Base-by-base conservation (phyloP, 2,888 invertebrate species). In the Drosophila helvetica region DNA sequence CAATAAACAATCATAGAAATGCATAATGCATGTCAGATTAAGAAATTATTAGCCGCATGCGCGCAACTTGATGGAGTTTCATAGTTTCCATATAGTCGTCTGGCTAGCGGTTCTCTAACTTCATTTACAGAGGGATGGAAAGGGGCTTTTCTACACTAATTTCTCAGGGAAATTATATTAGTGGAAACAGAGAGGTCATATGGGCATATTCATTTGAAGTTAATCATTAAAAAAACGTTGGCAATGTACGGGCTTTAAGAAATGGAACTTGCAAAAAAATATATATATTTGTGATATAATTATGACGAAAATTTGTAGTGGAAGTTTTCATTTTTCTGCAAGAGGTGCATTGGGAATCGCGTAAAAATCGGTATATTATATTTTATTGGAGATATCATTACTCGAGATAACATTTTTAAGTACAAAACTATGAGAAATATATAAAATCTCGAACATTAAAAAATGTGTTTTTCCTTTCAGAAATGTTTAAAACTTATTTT, bases 11-110 rank as follows among this genome's bases (percentile, higher is more conserved):
- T 86, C 74, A 76, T 64, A 73, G 68, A 86, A 80, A 76, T 83
- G 81, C 86, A 83, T 86, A 72, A 86, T 83, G 72, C 76, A 88
- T 83, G 78, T 69, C 63, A 80, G 84, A 80, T 86, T 86, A 80
- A 80, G 68, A 80, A 83, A 86, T 88, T 88, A 88, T 88, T 86
- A 80, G 88, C 73, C 69, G 65, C 68, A 67, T 59, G 45, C 45
- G 38, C 45, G 43, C 45, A n/a, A 10, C n/a, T 38, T 22, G 27
- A 33, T 43, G 15, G 15, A 56, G 8, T 19, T 46, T 27, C 47
- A 30, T 18, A 25, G 46, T 27, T 25, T 8, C n/a, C 18, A 17
- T n/a, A 15, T 12, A 30, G 47, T n/a, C 46, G 53, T 30, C 38
- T n/a, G 38, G 38, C 38, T 48, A 47, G 67, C 42, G 47, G 42